phyloP scores from a whole-genome alignment of 2,797 vertebrate species.

The Sylvia borin region DNA sequence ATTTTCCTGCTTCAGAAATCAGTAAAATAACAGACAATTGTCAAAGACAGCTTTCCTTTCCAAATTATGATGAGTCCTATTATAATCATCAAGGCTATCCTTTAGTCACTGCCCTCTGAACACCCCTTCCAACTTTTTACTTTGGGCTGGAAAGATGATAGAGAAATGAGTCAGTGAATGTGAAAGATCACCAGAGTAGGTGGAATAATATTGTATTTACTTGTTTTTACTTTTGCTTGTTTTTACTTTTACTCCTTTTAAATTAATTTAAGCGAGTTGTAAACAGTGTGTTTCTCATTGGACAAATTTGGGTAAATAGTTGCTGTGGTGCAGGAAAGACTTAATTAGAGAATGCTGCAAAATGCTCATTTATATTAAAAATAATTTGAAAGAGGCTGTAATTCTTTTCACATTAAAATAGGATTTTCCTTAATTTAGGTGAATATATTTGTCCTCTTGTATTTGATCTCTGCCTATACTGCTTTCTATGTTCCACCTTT shows the following conservation, averaged over 20 bases:
- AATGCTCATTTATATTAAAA: background rate
- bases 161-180: background rate
- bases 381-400: background rate
- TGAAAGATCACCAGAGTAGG: background rate
- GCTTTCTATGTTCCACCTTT: background rate
- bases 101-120: background rate
- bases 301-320: background rate
- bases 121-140: background rate
- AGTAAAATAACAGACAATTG: background rate
- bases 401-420: background rate
- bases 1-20: conserved; percentile 2
- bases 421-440: background rate
- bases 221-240: background rate
- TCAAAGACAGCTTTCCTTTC: background rate
- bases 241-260: background rate
- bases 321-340: background rate
- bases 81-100: background rate
- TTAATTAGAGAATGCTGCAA: background rate
- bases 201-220: background rate
- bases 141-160: background rate
- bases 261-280: background rate
- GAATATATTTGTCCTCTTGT: background rate
- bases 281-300: background rate
- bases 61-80: background rate
- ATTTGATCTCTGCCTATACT: background rate